phyloP scores from a whole-genome alignment of 2,113 vertebrate species.

The Pionites leucogaster region DNA sequence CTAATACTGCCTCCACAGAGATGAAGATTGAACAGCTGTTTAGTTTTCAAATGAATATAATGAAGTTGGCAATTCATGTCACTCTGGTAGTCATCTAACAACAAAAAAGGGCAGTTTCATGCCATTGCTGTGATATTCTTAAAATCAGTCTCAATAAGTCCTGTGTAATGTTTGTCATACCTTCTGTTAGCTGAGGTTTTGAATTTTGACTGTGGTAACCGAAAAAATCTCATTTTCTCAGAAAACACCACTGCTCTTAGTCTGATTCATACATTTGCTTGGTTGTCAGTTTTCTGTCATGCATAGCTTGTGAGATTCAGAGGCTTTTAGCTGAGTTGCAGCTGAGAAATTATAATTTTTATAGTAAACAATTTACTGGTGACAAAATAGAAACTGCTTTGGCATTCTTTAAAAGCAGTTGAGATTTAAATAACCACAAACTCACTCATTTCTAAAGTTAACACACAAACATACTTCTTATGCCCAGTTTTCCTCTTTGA shows the following conservation, averaged over 20 bases:
- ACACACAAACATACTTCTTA: background rate
- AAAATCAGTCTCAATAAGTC: background rate
- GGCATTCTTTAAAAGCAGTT: background rate
- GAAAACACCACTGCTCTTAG: background rate
- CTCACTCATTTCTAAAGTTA: background rate
- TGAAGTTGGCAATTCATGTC: background rate
- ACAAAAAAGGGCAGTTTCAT: background rate
- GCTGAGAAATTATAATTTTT: background rate
- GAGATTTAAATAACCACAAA: background rate
- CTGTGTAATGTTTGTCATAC: background rate
- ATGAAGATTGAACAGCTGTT: constrained; percentile 24
- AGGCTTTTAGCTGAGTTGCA: background rate
- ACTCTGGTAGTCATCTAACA: background rate
- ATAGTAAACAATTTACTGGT: background rate
- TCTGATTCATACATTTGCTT: background rate
- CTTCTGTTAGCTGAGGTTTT: background rate
- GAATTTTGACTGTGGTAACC: background rate
- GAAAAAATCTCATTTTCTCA: background rate
- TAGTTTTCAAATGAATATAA: background rate
- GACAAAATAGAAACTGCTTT: background rate
- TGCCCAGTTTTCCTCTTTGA: background rate
- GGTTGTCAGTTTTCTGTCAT: background rate
- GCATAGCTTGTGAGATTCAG: background rate
- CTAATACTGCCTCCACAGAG: background rate
- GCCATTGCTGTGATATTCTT: background rate